Evolutionary conservation across 1,140 invertebrate genomes (phyloP).

Genomic region (Lysiphlebus fabarum): DNA sequence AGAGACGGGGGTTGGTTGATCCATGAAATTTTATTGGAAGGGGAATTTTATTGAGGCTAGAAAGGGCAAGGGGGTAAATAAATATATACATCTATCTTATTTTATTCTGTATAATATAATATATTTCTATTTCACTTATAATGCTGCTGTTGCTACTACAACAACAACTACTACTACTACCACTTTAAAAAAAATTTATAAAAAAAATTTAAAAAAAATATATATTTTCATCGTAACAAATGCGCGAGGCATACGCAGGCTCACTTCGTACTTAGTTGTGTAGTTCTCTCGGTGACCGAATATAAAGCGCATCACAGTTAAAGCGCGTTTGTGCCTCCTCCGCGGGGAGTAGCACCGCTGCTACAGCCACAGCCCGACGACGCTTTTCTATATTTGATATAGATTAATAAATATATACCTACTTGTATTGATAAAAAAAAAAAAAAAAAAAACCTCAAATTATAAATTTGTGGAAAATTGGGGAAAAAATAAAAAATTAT

Average conservation of each 20-base stretch:
- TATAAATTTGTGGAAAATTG: too few relatives aligned
- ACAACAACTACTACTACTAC: too few relatives aligned
- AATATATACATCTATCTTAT: too few relatives aligned
- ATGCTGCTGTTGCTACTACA: too few relatives aligned
- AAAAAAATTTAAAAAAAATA: background rate
- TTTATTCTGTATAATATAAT: too few relatives aligned
- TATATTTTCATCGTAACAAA: conserved; percentile 9
- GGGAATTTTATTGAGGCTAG: background rate
- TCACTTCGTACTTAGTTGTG: conserved; percentile 9
- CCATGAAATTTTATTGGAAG: background rate
- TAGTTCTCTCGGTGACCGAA: conserved; percentile 21
- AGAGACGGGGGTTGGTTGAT: background rate
- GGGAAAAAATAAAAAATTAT: too few relatives aligned
- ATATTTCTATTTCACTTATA: too few relatives aligned
- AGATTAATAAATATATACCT: background rate
- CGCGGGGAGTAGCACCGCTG: conserved; percentile 22
- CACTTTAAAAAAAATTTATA: too few relatives aligned
- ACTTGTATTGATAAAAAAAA: too few relatives aligned
- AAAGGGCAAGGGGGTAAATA: too few relatives aligned
- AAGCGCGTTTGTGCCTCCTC: conserved; percentile 19
- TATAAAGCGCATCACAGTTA: conserved; percentile 24
- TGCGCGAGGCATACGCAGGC: conserved; percentile 23
- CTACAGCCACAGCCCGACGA: conserved; percentile 22
- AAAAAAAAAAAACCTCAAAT: too few relatives aligned
- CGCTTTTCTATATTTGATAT: background rate